Evolutionary conservation across 2,888 invertebrate species (phyloP), one percentile per base, ranked within the genome.

Genomic region (Amphipoea lucens): DNA sequence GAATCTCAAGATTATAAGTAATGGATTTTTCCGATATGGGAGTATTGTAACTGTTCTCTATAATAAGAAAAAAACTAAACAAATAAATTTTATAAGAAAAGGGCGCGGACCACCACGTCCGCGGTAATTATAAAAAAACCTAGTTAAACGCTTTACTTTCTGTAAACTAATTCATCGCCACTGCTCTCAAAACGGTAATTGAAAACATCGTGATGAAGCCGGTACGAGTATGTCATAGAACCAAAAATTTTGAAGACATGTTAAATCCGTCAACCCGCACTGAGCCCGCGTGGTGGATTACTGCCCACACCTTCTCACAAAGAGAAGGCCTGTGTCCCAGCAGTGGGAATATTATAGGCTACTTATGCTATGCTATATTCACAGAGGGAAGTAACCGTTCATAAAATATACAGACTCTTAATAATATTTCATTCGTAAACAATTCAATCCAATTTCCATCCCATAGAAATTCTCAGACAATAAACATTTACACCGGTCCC

Each of bases 401-500:
- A 57, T 57, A 57, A 57, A 57, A 9, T 23, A 57, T 23, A 9
- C 9, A 57, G 54, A 57, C 23, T 23, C 57, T 23, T 23, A 11
- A 11, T 11, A 23, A 3, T 57, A 9, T 57, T 57, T 23, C 23
- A 23, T 57, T 57, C 57, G 7, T 0, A 57, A 57, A 57, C 54
- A 23, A 23, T 57, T 7, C 57, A 23, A 23, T 57, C 57, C 57
- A 54, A 23, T 57, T 23, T 57, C 23, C 9, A 3, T 57, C 9
- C 9, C 57, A 57, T 4, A n/a, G 42, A 68, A 68, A 62, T 23
- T 69, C 36, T 63, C 2, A 54, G 63, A 79, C 70, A 40, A 57
- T 40, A 51, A 67, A 83, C 57, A 62, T 23, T 9, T 68, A 51
- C 20, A 51, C 17, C 7, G 29, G 20, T 51, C 68, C 12, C 1